Evolutionary conservation across 1,140 invertebrate genomes (phyloP).

Genomic region (Trichonephila clavipes): DNA sequence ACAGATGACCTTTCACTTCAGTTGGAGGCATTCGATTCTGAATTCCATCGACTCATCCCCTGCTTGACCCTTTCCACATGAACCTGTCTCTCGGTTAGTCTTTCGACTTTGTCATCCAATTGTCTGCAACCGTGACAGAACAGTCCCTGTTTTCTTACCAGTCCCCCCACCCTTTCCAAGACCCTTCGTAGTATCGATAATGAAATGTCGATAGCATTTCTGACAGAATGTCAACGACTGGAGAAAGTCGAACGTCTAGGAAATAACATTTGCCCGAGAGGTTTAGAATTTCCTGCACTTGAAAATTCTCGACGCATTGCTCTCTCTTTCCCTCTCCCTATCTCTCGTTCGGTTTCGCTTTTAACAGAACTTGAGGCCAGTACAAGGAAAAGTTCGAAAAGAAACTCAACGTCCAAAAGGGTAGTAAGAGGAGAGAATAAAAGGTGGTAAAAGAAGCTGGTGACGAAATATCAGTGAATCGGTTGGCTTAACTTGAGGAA

Average conservation of each 20-base stretch:
- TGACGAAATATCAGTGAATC: no score
- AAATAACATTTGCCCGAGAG: not conserved
- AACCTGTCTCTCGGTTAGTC: not conserved
- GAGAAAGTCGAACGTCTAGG: not conserved
- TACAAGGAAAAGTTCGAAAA: not conserved
- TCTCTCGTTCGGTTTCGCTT: not conserved
- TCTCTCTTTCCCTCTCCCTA: not conserved
- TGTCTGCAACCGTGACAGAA: not conserved
- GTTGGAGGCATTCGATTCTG: not conserved
- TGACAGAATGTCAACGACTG: not conserved
- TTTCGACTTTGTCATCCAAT: not conserved
- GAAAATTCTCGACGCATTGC: not conserved
- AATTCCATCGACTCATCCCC: not conserved
- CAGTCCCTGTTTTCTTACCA: not conserved
- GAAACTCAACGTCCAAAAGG: no score
- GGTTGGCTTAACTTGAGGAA: no score
- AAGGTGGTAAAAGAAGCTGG: no score
- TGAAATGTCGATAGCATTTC: slow-evolving; percentile 8
- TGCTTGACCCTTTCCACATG: not conserved
- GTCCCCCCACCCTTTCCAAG: not conserved
- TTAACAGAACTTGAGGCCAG: not conserved
- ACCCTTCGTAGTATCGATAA: not conserved
- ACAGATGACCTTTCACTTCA: not conserved
- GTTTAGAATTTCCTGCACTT: not conserved
- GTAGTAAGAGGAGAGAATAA: no score